A percentile compares a stretch with the other conserved stretches of the same genome.
Evolutionary conservation across 2,797 vertebrate species (phyloP).

Genomic region (Coreius guichenoti): DNA sequence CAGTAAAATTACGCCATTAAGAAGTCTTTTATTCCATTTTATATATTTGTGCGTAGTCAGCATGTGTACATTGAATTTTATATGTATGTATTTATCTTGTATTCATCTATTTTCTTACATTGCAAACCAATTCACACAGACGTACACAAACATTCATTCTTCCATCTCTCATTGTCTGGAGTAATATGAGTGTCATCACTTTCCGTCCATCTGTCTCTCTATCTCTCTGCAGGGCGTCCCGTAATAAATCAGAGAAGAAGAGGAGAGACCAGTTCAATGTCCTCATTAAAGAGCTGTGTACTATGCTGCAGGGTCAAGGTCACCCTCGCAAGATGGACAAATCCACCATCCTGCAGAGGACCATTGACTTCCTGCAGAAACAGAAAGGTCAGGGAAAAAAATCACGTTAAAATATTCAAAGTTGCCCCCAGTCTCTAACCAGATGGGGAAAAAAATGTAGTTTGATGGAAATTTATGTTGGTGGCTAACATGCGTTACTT

Average conservation of each 20-base stretch:
- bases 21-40: neutral
- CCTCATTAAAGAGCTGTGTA: slow-evolving; percentile 87
- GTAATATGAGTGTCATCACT: neutral
- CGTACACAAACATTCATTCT: neutral
- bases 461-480: neutral
- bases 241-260: slow-evolving; percentile 87
- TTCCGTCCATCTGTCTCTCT: neutral
- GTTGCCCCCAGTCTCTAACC: neutral
- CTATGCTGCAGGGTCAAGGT: slow-evolving; percentile 88
- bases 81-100: too few species aligned
- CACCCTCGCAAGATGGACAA: slow-evolving; percentile 88
- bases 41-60: neutral
- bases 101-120: neutral
- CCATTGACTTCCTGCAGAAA: slow-evolving; percentile 86
- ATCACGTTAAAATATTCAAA: neutral
- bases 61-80: neutral
- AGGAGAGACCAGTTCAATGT: slow-evolving; percentile 85
- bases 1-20: neutral
- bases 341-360: slow-evolving; percentile 85
- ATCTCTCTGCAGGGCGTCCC: slow-evolving; percentile 78
- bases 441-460: too few species aligned
- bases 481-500: neutral
- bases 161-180: neutral
- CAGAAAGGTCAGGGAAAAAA: slow-evolving; percentile 83
- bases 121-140: slow-evolving; percentile 4